phyloP scores from a whole-genome alignment of 2,113 vertebrate genomes.

The Tiliqua scincoides region DNA sequence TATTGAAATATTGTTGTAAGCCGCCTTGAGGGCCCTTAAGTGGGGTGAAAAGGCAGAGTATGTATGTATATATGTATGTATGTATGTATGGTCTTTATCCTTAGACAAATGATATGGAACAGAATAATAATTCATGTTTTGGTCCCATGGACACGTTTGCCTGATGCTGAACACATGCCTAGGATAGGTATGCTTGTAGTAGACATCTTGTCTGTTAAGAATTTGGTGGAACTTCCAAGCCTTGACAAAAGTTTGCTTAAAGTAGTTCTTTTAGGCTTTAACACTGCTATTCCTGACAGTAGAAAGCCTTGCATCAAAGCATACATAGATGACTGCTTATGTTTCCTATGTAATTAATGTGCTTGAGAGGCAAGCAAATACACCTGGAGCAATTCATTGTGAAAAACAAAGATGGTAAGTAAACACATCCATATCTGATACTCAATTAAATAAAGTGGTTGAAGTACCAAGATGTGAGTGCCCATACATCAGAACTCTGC shows the following conservation, averaged over 20 bases:
- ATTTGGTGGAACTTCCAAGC: not conserved
- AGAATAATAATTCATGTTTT: not conserved
- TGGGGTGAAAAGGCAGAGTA: too few species aligned
- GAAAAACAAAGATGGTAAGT: too few species aligned
- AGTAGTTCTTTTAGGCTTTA: not conserved
- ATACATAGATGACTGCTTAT: not conserved
- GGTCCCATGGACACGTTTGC: not conserved
- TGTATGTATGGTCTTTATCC: too few species aligned
- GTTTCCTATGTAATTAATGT: not conserved
- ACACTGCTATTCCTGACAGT: not conserved
- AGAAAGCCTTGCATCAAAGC: not conserved
- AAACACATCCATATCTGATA: not conserved
- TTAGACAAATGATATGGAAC: not conserved
- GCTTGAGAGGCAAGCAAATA: not conserved
- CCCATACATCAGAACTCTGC: not conserved
- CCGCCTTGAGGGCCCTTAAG: too few species aligned
- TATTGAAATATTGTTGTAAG: too few species aligned
- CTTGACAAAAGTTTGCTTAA: not conserved
- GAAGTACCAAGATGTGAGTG: not conserved
- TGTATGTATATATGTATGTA: too few species aligned
- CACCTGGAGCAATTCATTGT: not conserved
- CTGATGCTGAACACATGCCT: not conserved
- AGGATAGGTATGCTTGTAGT: not conserved
- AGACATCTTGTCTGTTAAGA: not conserved
- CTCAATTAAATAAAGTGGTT: not conserved